Conservation (phyloP, 2,797 vertebrate species). For the Sylvilagus floridanus region DNA sequence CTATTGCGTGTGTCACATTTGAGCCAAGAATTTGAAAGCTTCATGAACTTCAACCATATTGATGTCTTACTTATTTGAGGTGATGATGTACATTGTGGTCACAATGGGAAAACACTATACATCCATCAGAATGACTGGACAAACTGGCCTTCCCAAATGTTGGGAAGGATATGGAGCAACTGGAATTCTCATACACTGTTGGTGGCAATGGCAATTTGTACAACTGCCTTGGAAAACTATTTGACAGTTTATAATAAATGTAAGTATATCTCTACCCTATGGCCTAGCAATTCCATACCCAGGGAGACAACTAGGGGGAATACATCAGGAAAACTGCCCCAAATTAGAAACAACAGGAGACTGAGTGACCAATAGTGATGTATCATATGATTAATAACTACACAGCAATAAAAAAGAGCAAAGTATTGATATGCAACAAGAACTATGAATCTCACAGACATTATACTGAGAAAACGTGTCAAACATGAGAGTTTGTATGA, state of each 20-base stretch:
- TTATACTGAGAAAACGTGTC: neutral
- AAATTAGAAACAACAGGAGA: neutral
- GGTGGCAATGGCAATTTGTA: neutral
- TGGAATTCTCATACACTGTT: neutral
- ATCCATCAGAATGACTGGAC: neutral
- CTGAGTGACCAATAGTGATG: neutral
- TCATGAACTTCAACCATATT: neutral
- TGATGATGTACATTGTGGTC: neutral
- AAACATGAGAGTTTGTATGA: neutral
- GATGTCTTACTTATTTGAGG: neutral
- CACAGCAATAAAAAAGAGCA: neutral
- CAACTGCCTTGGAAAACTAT: neutral
- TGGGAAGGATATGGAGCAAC: neutral
- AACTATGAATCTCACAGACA: neutral
- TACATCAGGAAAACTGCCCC: neutral
- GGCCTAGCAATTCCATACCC: neutral
- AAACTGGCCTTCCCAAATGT: neutral
- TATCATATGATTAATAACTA: neutral
- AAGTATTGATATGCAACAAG: neutral
- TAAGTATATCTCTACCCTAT: neutral
- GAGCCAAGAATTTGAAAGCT: slow-evolving; percentile 31
- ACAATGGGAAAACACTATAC: neutral
- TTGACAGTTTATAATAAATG: neutral
- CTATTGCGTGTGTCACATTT: neutral
- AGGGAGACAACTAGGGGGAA: neutral